Evolutionary conservation across 1,140 invertebrate genomes (phyloP), one percentile per base, ranked within the genome.

Genomic region (Aleiodes sp.): DNA sequence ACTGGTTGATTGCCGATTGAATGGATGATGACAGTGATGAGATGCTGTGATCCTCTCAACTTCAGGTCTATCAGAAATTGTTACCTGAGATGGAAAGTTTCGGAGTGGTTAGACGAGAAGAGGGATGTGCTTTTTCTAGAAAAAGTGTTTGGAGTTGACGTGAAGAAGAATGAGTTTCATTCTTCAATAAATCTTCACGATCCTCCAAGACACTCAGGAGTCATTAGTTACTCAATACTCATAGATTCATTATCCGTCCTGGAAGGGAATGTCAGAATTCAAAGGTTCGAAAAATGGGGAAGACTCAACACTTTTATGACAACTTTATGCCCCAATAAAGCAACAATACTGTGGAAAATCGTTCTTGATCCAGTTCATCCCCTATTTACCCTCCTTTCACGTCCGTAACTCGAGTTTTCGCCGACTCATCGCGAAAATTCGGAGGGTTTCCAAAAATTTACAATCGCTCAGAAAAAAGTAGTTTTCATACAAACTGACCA

Each of bases 1-100:
- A 60, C 31, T 21, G 21, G 31, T 46, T 59, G 57, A 37, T 37
- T 61, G 65, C 43, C 66, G 57, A 68, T 68, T 41, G 29, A 33
- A 56, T 19, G 29, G 37, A 71, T 71, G 78, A 75, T 76, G 73
- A 82, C 78, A 52, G 46, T 52, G 46, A 52, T 52, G 46, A 52
- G 46, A 52, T 4, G 78, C 76, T 76, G 77, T 78, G 75, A 77
- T 52, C 46, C 46, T 52, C 12, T 52, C 46, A 52, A 52, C 46
- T 52, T 8, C 46, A 52, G 46, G 46, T 9, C 21, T 9, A 52
- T 26, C 46, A 52, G 46, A 52, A 52, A 52, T 52, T 52, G 46
- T 52, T 52, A 10, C 19, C 12, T 52, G 46, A 21, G 26, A 21
- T 24, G 12, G 19, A 52, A 52, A 52, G 46, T 52, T 52, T 16